Percentiles rank a stretch among this genome's conserved stretches.
These are phyloP conservation scores for Macrobrachium nipponense DNA, from an alignment of 1,140 invertebrate species.

Conservation along the genomic window DNA sequence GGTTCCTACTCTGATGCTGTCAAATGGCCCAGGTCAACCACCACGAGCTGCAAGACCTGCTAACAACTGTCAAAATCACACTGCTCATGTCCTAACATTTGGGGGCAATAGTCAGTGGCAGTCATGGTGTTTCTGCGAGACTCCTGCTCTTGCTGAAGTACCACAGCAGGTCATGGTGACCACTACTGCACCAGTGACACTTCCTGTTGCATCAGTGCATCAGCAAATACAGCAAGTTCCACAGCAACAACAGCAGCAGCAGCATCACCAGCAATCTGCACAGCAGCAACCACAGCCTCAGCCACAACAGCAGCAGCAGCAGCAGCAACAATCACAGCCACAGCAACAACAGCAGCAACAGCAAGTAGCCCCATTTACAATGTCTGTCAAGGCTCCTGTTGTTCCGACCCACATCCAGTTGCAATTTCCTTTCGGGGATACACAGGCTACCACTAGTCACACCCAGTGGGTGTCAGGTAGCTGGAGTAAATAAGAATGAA, in stretches of 20 bases:
- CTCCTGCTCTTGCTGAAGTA: constrained; percentile 38
- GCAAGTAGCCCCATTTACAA: constrained; percentile 34
- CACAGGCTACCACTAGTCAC: constrained; percentile 38
- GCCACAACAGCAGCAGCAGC: constrained; percentile 38
- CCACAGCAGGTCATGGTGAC: constrained; percentile 51
- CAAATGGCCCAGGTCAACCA: constrained; percentile 53
- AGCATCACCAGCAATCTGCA: too few species aligned
- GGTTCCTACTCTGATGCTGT: constrained; percentile 54
- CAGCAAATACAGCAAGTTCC: not conserved
- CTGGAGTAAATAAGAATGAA: constrained; percentile 32
- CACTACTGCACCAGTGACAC: constrained; percentile 30
- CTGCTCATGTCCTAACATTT: constrained; percentile 59
- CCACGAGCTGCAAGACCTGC: constrained; percentile 55
- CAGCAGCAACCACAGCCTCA: constrained; percentile 13
- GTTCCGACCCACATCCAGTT: constrained; percentile 47
- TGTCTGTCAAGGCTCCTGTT: constrained; percentile 42
- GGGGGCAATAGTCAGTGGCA: constrained; percentile 62
- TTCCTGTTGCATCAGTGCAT: constrained; percentile 34
- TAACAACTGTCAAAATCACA: constrained; percentile 61
- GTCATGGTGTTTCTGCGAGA: constrained; percentile 63
- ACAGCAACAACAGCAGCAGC: too few species aligned
- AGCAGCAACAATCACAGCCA: constrained; percentile 22
- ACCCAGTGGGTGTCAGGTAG: constrained; percentile 41
- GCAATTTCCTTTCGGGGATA: constrained; percentile 46
- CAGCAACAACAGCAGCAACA: constrained; percentile 32